Evolutionary conservation across 2,797 vertebrate genomes (phyloP), one percentile per base, ranked within the genome.

Genomic region (Xenops minutus): DNA sequence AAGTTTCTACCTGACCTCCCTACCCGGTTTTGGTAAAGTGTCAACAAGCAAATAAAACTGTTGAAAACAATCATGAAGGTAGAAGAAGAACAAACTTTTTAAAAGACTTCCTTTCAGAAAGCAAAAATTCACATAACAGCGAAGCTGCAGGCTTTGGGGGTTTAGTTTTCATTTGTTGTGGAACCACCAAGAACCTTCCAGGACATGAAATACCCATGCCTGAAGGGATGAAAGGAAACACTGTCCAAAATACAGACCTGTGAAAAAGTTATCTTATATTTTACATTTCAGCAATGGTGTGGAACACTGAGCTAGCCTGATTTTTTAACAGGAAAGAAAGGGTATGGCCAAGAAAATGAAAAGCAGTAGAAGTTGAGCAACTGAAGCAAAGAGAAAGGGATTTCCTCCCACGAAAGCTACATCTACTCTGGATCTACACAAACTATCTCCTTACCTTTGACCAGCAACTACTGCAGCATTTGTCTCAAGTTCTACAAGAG

Each of bases 401-500:
- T 17, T 68, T 63, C 66, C 52, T 92, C 90, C 71, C 89, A 76
- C 1, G 7, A 95, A 71, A 95, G 63, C 93, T 95, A 14, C 3
- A 74, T 88, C 96, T 95, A 93, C 62, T 84, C 89, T 96, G 75
- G 80, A 88, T 95, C 87, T 93, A 95, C 59, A 93, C 79, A 92
- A 89, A 96, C 91, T 85, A 91, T 95, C 93, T 94, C 97, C 97
- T 97, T 98, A 98, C 98, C 97, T 98, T 97, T 98, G 97, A 95
- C 97, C 97, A 97, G 97, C 96, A 95, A 97, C 97, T 96, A 98
- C 69, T 81, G 96, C 88, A 97, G 97, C 97, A 97, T 97, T 98
- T 97, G 95, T 95, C 95, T 98, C 98, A 80, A 97, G 96, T 88
- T 98, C 98, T 98, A 97, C 95, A 97, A 98, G 82, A 98, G 94